Conservation (phyloP, 2,888 invertebrate genomes). For the Drosophila anceps region DNA sequence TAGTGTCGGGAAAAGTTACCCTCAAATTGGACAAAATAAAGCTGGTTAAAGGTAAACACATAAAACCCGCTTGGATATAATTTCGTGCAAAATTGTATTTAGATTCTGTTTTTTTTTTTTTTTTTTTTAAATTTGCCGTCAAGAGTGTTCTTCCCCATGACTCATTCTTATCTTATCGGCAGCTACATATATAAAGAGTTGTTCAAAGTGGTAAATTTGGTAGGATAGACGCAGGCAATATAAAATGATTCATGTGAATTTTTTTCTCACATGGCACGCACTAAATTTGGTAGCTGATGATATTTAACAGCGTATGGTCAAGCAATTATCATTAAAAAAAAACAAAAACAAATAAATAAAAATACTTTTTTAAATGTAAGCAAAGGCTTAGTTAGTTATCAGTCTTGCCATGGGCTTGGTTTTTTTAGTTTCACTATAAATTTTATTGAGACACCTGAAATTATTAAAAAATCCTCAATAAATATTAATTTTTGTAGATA, state of each 20-base stretch:
- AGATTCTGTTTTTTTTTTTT: neutral
- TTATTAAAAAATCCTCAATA: neutral
- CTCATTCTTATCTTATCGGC: slow-evolving; percentile 68
- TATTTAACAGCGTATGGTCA: neutral
- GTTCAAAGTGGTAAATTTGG: slow-evolving; percentile 17
- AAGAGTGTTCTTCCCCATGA: slow-evolving; percentile 49
- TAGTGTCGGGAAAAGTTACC: slow-evolving; percentile 70
- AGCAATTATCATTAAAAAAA: neutral
- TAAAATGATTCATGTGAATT: slow-evolving; percentile 38
- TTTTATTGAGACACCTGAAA: neutral
- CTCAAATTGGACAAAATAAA: slow-evolving; percentile 74
- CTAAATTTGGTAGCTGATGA: slow-evolving; percentile 3
- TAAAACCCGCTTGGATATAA: neutral
- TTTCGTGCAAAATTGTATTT: slow-evolving; percentile 1
- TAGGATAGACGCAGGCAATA: slow-evolving; percentile 25
- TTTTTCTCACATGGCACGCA: slow-evolving; percentile 26
- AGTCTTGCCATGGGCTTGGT: neutral
- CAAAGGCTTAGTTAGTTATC: neutral
- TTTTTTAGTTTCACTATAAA: neutral
- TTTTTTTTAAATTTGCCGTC: neutral
- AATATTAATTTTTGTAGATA: neutral
- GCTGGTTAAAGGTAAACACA: slow-evolving; percentile 65
- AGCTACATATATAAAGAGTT: slow-evolving; percentile 3
- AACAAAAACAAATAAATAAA: neutral
- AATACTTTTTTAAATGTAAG: neutral